Base-by-base conservation (phyloP, 2,888 invertebrate species). In the Drosophila glabriapex region DNA sequence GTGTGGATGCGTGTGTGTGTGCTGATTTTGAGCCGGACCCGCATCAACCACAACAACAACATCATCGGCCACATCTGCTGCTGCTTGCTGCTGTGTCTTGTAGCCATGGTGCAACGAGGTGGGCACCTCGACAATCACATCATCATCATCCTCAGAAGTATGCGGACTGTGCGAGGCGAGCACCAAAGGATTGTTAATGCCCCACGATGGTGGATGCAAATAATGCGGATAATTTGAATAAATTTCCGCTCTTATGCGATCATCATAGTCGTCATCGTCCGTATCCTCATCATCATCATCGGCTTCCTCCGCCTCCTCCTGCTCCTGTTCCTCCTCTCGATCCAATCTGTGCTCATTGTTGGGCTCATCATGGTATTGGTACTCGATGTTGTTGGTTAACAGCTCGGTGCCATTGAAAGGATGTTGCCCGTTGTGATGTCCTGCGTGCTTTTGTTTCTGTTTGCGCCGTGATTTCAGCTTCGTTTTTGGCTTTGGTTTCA, bases 151-250 rank as follows among this genome's bases (percentile, higher is more conserved):
- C 61, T 93, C 92, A 73, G 92, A 91, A 22, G 93, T 93, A 82
- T 93, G 93, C 71, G 94, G 93, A 91, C 92, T 94, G 91, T 93
- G 94, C 78, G 92, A 94, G 78, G 94, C 92, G 67, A 93, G 84
- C 79, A 93, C 93, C 71, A 93, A 69, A 35, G 93, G 93, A 85
- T 94, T 93, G 82, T 93, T 93, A 22, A 93, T 88, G 46, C 93
- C 93, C 92, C 93, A 93, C 63, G 93, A 93, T 59, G 94, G 94
- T 85, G 95, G 95, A 92, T 95, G 95, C 85, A 95, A 94, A 94
- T 95, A 95, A 93, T 95, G 95, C 79, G 95, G 95, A 82, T 91
- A 93, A 76, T 92, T 93, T 64, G 93, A 93, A 94, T 93, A 94
- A 94, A 94, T 94, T 94, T 94, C 94, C 90, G 94, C 93, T 93